These are phyloP conservation scores for Leucozona laternaria DNA, from an alignment of 2,888 invertebrate species.

Conservation along the genomic window DNA sequence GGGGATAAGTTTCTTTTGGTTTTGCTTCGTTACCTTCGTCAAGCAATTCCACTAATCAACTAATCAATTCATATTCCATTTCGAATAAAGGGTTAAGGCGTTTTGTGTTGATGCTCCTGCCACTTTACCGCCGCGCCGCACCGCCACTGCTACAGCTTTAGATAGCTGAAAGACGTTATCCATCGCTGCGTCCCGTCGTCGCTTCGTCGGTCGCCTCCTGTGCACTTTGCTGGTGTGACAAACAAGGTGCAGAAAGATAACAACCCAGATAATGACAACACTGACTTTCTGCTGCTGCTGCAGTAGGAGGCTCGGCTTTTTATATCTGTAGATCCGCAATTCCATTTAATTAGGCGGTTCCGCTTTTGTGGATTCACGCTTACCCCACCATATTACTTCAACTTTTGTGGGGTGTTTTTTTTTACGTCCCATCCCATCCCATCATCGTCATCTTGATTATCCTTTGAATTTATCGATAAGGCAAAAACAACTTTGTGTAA, in stretches of 20 bases:
- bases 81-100: constrained; percentile 20
- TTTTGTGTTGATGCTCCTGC: constrained; percentile 6
- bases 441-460: constrained; percentile 18
- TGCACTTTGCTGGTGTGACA: constrained; percentile 45
- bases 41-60: constrained; percentile 59
- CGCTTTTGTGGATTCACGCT: constrained; percentile 44
- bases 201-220: neutral
- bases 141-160: neutral
- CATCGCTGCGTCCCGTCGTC: constrained; percentile 3
- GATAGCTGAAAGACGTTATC: constrained; percentile 17
- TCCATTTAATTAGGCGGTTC: constrained; percentile 66
- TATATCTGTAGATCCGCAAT: constrained; percentile 24
- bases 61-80: constrained; percentile 65
- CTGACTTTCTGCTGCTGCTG: constrained; percentile 8
- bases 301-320: constrained; percentile 41
- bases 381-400: neutral
- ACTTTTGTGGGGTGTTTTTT: neutral
- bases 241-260: constrained; percentile 70
- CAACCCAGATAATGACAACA: constrained; percentile 47
- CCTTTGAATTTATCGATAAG: constrained; percentile 47
- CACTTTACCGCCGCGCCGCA: too few species aligned
- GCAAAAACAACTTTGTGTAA: constrained; percentile 36
- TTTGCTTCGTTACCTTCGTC: constrained; percentile 27
- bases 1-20: constrained; percentile 6
- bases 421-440: neutral